These are phyloP conservation scores for Bombus waltoni DNA, from an alignment of 1,140 invertebrate genomes.

Conservation along the genomic window DNA sequence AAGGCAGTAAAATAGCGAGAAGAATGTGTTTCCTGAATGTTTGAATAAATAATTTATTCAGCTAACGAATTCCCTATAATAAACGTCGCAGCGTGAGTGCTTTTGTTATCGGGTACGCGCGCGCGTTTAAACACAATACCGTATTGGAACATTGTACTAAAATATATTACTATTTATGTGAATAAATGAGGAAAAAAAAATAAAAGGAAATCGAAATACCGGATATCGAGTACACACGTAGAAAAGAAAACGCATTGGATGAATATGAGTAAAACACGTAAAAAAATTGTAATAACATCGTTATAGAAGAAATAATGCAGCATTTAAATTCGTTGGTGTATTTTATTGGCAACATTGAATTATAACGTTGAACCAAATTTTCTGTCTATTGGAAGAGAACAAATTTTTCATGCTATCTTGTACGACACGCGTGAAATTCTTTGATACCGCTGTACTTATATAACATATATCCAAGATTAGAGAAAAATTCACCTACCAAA, in stretches of 20 bases:
- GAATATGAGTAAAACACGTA: not conserved
- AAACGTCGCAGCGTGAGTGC: not conserved
- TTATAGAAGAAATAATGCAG: not conserved
- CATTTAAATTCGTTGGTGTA: not conserved
- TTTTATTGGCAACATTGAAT: not conserved
- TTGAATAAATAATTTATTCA: not conserved
- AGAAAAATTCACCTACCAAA: not conserved
- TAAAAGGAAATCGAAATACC: not conserved
- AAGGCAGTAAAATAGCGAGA: not conserved
- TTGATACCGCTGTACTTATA: not conserved
- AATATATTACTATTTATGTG: not conserved
- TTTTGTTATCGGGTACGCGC: not conserved
- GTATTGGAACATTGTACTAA: not conserved
- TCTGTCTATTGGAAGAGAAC: not conserved
- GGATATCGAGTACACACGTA: not conserved
- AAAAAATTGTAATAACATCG: not conserved
- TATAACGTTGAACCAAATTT: not conserved
- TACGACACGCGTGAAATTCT: not conserved
- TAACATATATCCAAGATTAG: not conserved
- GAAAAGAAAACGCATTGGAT: not conserved
- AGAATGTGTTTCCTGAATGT: not conserved
- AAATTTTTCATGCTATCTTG: not conserved
- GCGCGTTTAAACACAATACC: not conserved
- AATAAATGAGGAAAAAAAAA: not conserved
- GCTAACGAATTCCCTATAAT: fast-evolving